phyloP scores from a whole-genome alignment of 2,888 invertebrate species.

The Lamellibrachia columna region DNA sequence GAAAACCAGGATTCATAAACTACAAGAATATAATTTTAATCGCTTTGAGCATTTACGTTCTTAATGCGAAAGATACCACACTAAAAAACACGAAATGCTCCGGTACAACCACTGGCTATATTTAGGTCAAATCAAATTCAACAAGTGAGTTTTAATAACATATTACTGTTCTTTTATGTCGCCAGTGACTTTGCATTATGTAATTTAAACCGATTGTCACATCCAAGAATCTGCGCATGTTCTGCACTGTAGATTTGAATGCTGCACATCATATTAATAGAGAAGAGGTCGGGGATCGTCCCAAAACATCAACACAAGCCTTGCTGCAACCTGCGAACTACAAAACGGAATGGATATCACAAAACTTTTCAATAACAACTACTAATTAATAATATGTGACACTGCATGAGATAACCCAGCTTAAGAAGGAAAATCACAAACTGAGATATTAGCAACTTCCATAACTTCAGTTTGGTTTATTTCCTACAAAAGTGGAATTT shows the following conservation, averaged over 20 bases:
- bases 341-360: neutral
- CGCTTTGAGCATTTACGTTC: too few relatives aligned
- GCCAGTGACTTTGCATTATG: neutral
- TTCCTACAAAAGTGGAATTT: too few relatives aligned
- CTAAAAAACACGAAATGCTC: neutral
- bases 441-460: too few relatives aligned
- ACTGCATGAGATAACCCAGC: too few relatives aligned
- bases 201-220: neutral
- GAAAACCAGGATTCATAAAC: too few relatives aligned
- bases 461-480: too few relatives aligned
- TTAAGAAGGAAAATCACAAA: too few relatives aligned
- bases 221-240: neutral
- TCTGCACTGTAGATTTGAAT: neutral
- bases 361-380: neutral
- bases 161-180: neutral
- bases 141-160: neutral
- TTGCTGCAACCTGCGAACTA: neutral
- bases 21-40: too few relatives aligned
- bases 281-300: neutral
- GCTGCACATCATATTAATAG: neutral
- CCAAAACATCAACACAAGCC: neutral
- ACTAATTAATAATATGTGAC: neutral
- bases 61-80: neutral
- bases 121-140: neutral
- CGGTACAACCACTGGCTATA: neutral